Evolutionary conservation across 2,888 invertebrate species (phyloP), one percentile per base, ranked within the genome.

Genomic region (Opisthograptis luteolata): DNA sequence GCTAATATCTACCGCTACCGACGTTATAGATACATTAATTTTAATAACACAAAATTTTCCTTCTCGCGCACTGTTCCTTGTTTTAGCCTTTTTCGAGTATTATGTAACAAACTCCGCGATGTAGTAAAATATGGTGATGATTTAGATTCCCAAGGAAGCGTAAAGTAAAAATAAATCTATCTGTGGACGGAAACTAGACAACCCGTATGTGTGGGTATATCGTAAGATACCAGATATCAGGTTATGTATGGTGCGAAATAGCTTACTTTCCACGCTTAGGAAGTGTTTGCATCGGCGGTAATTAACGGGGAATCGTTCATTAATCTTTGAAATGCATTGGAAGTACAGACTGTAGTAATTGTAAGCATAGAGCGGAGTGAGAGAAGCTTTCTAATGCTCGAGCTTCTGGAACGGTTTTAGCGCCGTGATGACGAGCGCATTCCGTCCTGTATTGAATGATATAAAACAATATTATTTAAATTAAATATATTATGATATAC

Each of bases 371-470:
- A 35, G 31, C 14, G n/a, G 24, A 54, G 19, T 9, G 27, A 31
- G 27, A 42, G n/a, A 32, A 13, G 41, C 45, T 55, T 55, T 49
- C 46, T 45, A 54, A 41, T 36, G 10, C 32, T 20, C 4, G 22
- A 41, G 31, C 31, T 41, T 31, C 39, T 39, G 19, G 6, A 17
- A 12, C 39, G 17, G 28, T 19, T 27, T 34, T 37, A 8, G 10
- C 9, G 14, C 3, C 37, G 28, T 28, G 9, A 12, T 27, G 25
- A 37, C 17, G 13, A 8, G n/a, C 7, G 14, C 12, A 20, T 34
- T 20, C 20, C 12, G 20, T 12, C n/a, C n/a, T n/a, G n/a, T 10
- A 3, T 19, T 2, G 10, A 19, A 10, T 13, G 3, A 15, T 3
- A 14, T 14, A 8, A 14, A 9, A 6, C 5, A 7, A 8, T 28